Percentiles rank a stretch among this genome's conserved stretches.
Conservation (phyloP, 53 echinoderm and acorn worm genomes). For the Antedon mediterranea region DNA sequence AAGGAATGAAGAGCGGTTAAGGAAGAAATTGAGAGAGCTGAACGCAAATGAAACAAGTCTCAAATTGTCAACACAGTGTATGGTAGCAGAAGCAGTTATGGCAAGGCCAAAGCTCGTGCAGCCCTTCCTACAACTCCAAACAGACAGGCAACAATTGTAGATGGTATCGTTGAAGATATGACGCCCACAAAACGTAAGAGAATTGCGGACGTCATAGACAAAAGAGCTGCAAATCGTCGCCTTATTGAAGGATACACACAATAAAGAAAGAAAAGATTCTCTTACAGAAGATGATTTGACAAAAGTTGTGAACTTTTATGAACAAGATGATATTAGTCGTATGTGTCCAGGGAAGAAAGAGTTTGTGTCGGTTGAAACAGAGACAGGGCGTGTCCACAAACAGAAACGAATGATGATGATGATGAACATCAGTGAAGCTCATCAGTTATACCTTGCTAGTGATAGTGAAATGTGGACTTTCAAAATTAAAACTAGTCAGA, state of each 20-base stretch:
- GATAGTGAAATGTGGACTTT: too few relatives aligned
- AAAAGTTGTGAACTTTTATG: slow-evolving; percentile 9
- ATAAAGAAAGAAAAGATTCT: slow-evolving; percentile 9
- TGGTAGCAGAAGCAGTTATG: not conserved
- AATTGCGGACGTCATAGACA: not conserved
- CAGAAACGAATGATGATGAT: slow-evolving; percentile 20
- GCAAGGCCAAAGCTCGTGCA: not conserved
- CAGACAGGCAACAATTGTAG: not conserved
- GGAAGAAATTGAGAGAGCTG: not conserved
- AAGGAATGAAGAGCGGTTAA: not conserved
- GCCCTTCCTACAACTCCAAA: not conserved
- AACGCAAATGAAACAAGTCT: not conserved
- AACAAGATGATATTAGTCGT: slow-evolving; percentile 20
- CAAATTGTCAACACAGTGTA: not conserved
- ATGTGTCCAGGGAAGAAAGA: slow-evolving; percentile 14
- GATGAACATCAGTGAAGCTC: slow-evolving; percentile 19
- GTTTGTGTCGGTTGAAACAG: not conserved
- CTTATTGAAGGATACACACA: not conserved
- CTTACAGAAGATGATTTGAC: slow-evolving; percentile 4
- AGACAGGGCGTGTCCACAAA: not conserved
- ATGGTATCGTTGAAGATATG: not conserved
- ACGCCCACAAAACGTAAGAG: slow-evolving; percentile 5
- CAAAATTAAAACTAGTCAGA: not conserved
- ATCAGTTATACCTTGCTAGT: slow-evolving; percentile 1
- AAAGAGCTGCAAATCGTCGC: not conserved